phyloP scores from a whole-genome alignment of 2,797 vertebrate genomes.

The Parambassis ranga region DNA sequence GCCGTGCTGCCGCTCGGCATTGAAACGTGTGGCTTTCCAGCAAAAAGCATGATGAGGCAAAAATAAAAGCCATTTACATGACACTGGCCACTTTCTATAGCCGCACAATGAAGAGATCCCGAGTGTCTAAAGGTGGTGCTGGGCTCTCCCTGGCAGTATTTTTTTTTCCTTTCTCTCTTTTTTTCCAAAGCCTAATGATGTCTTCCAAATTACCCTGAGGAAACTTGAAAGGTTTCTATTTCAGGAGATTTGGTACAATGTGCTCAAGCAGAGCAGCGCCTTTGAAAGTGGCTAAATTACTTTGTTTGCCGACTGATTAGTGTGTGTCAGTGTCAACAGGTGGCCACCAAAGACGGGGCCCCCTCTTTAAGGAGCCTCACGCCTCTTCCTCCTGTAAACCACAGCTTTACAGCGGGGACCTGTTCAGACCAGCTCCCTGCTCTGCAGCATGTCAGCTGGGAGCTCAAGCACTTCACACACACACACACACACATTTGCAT shows the following conservation, averaged over 20 bases:
- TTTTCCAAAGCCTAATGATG: constrained; percentile 62
- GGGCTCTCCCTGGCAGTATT: constrained; percentile 46
- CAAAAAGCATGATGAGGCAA: constrained; percentile 74
- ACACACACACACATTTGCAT: constrained; percentile 18
- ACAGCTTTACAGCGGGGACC: constrained; percentile 64
- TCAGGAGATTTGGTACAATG: constrained; percentile 65
- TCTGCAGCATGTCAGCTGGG: constrained; percentile 51
- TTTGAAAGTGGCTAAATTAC: constrained; percentile 76
- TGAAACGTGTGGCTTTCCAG: constrained; percentile 72
- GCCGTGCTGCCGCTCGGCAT: constrained; percentile 66
- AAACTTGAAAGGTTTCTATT: constrained; percentile 73
- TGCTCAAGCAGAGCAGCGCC: constrained; percentile 53
- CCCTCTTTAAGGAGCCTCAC: constrained; percentile 55
- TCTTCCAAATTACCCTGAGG: constrained; percentile 71
- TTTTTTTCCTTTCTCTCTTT: constrained; percentile 13
- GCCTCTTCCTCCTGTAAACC: constrained; percentile 70
- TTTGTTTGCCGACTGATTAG: constrained; percentile 82
- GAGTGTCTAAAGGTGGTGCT: constrained; percentile 57
- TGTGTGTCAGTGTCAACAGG: constrained; percentile 81
- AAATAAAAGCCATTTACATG: constrained; percentile 80
- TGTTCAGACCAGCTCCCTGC: constrained; percentile 75
- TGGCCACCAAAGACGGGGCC: constrained; percentile 71
- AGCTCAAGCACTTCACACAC: constrained; percentile 41
- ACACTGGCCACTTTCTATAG: constrained; percentile 72
- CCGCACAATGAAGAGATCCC: constrained; percentile 70